Evolutionary conservation across 1,140 invertebrate species (phyloP).

Genomic region (Pissodes strobi): DNA sequence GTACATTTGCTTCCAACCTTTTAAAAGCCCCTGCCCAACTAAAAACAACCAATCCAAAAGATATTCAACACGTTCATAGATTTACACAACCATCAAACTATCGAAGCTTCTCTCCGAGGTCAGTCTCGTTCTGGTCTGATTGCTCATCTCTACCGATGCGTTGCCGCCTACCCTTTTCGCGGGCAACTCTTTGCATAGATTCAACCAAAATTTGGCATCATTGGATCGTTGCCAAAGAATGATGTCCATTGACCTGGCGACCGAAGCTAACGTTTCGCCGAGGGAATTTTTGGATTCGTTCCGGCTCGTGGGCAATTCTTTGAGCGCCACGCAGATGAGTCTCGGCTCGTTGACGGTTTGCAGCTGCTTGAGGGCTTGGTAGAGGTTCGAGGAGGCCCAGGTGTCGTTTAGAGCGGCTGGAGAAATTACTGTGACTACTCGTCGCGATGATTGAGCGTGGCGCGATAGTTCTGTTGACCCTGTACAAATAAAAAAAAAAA

Average conservation of each 20-base stretch:
- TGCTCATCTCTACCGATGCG: neutral
- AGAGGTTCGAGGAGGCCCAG: conserved; percentile 45
- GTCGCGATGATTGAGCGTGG: conserved; percentile 38
- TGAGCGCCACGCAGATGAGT: conserved; percentile 46
- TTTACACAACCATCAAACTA: conserved; percentile 20
- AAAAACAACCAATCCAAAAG: too few species aligned
- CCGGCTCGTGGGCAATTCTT: conserved; percentile 44
- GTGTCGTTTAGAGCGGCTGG: conserved; percentile 45
- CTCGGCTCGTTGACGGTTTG: conserved; percentile 38
- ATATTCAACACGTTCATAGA: too few species aligned
- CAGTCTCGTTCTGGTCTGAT: conserved; percentile 23
- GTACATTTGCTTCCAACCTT: too few species aligned
- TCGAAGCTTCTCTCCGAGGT: conserved; percentile 22
- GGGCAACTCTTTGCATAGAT: conserved; percentile 45
- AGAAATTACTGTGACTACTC: conserved; percentile 48
- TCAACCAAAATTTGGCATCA: conserved; percentile 48
- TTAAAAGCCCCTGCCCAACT: too few species aligned
- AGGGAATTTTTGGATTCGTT: conserved; percentile 48
- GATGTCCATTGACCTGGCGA: conserved; percentile 33
- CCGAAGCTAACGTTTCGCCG: conserved; percentile 47
- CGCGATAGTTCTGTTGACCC: conserved; percentile 44
- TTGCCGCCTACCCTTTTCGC: conserved; percentile 36
- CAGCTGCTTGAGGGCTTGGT: conserved; percentile 50
- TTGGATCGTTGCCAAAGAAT: conserved; percentile 44
- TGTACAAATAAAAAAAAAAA: conserved; percentile 40